These are phyloP conservation scores for Spondyliosoma cantharus DNA, from an alignment of 2,797 vertebrate genomes.

Conservation along the genomic window DNA sequence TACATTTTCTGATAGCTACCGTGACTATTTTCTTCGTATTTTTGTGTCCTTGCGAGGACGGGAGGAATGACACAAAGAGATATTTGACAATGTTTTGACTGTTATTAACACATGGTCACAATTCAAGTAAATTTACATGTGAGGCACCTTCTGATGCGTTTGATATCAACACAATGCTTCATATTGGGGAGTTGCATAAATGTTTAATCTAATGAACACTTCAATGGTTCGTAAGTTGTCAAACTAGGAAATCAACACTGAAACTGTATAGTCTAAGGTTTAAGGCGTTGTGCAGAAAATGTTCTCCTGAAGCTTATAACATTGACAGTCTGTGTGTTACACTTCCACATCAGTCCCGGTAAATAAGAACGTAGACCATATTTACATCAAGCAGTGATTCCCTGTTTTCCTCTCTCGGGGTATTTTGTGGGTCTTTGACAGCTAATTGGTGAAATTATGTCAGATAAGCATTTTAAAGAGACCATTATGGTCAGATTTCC, in stretches of 20 bases:
- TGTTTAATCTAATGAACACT: background rate
- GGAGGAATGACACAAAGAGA: background rate
- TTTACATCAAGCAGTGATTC: conserved; percentile 5
- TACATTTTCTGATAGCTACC: too few relatives aligned
- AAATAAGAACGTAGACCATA: conserved; percentile 5
- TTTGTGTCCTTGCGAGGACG: background rate
- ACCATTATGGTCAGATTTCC: background rate
- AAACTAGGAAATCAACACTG: background rate
- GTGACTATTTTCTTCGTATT: background rate
- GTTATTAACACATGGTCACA: background rate
- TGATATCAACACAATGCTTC: background rate
- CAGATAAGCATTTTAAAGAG: conserved; percentile 37
- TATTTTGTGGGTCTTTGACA: background rate
- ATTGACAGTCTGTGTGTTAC: conserved; percentile 8
- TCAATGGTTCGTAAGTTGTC: background rate
- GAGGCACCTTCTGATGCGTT: background rate
- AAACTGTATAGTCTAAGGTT: background rate
- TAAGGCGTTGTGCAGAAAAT: background rate
- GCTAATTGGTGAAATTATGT: conserved; percentile 20
- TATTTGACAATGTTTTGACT: background rate
- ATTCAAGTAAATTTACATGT: background rate
- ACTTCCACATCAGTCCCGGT: conserved; percentile 1
- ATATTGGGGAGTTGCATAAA: background rate
- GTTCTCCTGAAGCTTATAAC: background rate
- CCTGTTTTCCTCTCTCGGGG: background rate